Percentiles rank a stretch among this genome's conserved stretches.
These are phyloP conservation scores for Amblyornis subalaris DNA, from an alignment of 2,113 vertebrate species.

Conservation along the genomic window DNA sequence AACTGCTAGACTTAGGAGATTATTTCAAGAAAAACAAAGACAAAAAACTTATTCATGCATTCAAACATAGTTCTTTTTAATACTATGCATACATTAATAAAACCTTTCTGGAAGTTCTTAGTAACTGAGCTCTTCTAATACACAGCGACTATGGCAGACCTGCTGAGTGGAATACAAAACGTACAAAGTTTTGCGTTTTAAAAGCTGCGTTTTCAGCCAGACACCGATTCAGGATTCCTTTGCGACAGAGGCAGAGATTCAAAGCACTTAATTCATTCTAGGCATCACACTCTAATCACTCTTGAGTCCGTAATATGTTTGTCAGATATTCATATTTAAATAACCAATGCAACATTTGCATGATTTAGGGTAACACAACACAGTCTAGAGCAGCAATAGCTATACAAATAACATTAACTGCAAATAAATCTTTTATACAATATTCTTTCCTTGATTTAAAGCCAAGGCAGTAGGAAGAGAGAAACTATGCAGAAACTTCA, in stretches of 20 bases:
- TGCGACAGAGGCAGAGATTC: not conserved
- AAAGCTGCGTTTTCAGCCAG: not conserved
- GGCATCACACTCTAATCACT: not conserved
- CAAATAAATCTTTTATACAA: not conserved
- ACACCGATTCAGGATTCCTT: not conserved
- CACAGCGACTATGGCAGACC: rapidly evolving
- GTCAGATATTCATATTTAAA: slow-evolving; percentile 16
- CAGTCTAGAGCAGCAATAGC: not conserved
- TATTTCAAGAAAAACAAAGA: not conserved
- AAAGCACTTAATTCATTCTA: not conserved
- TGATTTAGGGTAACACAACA: not conserved
- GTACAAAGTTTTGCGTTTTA: not conserved
- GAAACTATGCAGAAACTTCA: not conserved
- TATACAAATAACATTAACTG: not conserved
- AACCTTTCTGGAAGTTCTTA: not conserved
- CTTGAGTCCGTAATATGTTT: not conserved
- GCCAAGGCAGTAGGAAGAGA: not conserved
- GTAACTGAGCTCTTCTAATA: not conserved
- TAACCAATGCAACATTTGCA: not conserved
- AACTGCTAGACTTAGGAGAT: not conserved
- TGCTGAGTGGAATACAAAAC: not conserved
- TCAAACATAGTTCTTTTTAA: not conserved
- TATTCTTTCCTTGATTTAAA: not conserved
- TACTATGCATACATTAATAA: not conserved
- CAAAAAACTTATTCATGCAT: not conserved